Evolutionary conservation across 2,888 invertebrate genomes (phyloP).

Genomic region (Tribolium freemani): DNA sequence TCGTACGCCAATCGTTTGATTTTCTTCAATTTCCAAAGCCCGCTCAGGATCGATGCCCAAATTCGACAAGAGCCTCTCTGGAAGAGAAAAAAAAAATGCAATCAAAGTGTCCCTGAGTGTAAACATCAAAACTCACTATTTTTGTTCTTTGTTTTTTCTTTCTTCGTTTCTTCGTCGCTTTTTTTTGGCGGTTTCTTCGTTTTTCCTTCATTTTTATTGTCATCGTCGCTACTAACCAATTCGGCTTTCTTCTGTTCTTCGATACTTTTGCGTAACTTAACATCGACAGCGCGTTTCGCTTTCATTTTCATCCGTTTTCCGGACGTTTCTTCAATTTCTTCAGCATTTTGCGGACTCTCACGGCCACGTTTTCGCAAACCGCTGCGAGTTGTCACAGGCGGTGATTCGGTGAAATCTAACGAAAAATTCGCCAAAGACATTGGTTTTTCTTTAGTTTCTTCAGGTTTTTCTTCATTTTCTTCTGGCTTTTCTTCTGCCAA

Average conservation of each 20-base stretch:
- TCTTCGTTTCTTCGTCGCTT: constrained; percentile 36
- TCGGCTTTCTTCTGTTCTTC: constrained; percentile 71
- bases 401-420: constrained; percentile 57
- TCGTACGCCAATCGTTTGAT: constrained; percentile 72
- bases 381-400: constrained; percentile 48
- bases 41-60: constrained; percentile 68
- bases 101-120: neutral
- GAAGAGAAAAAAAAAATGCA: constrained; percentile 1
- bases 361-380: constrained; percentile 58
- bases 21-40: constrained; percentile 43
- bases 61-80: constrained; percentile 68
- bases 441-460: constrained; percentile 67
- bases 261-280: constrained; percentile 64
- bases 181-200: constrained; percentile 49
- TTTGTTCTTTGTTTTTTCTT: constrained; percentile 51
- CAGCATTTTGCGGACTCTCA: constrained; percentile 50
- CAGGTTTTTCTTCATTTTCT: constrained; percentile 62
- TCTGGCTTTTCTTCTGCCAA: constrained; percentile 63
- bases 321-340: constrained; percentile 44
- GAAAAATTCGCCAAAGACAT: constrained; percentile 54
- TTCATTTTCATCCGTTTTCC: constrained; percentile 56
- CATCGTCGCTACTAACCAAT: constrained; percentile 70
- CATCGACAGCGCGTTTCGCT: constrained; percentile 61
- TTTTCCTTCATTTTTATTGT: constrained; percentile 51
- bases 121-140: constrained; percentile 44